Conservation (phyloP, 2,797 vertebrate genomes). For the Falco biarmicus region DNA sequence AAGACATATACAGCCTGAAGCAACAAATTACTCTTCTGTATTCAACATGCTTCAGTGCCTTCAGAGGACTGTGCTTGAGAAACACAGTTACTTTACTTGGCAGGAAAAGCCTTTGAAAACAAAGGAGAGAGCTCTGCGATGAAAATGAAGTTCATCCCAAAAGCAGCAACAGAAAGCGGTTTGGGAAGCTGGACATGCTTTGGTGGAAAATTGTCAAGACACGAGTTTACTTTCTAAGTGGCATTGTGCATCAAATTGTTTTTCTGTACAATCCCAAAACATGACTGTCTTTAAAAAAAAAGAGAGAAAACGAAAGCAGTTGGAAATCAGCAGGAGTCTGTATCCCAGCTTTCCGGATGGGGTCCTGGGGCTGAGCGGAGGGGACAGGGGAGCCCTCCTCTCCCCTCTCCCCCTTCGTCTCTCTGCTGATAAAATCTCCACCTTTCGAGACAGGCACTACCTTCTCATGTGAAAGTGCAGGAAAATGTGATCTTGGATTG, state of each 20-base stretch:
- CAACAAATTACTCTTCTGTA: slow-evolving; percentile 70
- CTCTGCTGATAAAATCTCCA: not conserved
- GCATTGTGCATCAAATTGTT: slow-evolving; percentile 6
- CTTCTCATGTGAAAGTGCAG: not conserved
- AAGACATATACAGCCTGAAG: slow-evolving; percentile 71
- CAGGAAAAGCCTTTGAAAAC: slow-evolving; percentile 55
- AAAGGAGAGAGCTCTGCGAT: slow-evolving; percentile 40
- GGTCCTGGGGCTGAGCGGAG: not conserved
- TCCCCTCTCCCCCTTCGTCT: not conserved
- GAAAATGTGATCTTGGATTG: not conserved
- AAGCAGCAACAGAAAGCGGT: slow-evolving; percentile 51
- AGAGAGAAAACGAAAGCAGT: not conserved
- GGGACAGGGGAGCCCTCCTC: not conserved
- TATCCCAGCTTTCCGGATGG: not conserved
- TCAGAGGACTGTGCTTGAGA: slow-evolving; percentile 61
- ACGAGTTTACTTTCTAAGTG: slow-evolving; percentile 34
- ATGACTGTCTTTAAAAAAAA: not conserved
- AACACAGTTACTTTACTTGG: slow-evolving; percentile 65
- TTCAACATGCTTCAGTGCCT: slow-evolving; percentile 71
- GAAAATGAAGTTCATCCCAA: slow-evolving; percentile 65
- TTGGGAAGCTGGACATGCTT: slow-evolving; percentile 44
- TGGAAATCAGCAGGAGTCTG: not conserved
- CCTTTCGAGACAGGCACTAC: not conserved
- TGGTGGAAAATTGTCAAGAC: slow-evolving; percentile 42
- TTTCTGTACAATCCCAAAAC: slow-evolving; percentile 19